Base-by-base conservation (phyloP, 2,888 invertebrate genomes). In the Sthenelais limicola region DNA sequence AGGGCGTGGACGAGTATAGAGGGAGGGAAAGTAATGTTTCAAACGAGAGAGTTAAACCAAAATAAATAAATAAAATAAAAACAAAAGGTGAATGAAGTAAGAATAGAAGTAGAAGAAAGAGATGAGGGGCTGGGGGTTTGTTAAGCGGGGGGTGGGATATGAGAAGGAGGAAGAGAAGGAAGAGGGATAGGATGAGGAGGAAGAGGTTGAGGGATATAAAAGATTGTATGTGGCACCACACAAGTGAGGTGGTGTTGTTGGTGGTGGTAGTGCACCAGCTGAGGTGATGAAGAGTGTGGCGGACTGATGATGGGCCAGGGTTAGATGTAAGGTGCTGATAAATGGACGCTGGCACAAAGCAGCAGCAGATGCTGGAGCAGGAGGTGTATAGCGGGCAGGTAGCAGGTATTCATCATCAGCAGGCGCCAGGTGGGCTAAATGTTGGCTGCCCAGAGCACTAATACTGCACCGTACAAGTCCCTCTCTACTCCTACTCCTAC, bases 391-490 rank as follows among this genome's bases (percentile, higher is more conserved):
- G 38, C 38, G 38, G 38, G 38, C 62, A 62, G 62, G 62, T 62
- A 62, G 38, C 62, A n/a, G 15, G 62, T 24, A 62, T 62, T 21
- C 62, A 62, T 62, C 62, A 62, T 43, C 38, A 12, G 43, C 18
- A 32, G 56, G 32, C 62, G 38, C 62, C 62, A 62, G 62, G 62
- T 62, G 62, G 38, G 62, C 62, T 28, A 56, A n/a, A n/a, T n/a
- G n/a, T n/a, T n/a, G n/a, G n/a, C n/a, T n/a, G n/a, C n/a, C n/a
- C n/a, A n/a, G n/a, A n/a, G n/a, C n/a, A n/a, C n/a, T n/a, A n/a
- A n/a, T n/a, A n/a, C n/a, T n/a, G n/a, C n/a, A n/a, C n/a, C n/a
- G n/a, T n/a, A n/a, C n/a, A n/a, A n/a, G n/a, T n/a, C n/a, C n/a
- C n/a, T n/a, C n/a, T n/a, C n/a, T n/a, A n/a, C n/a, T n/a, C n/a